Evolutionary conservation across 2,797 vertebrate genomes (phyloP), one percentile per base, ranked within the genome.

Genomic region (Leontopithecus rosalia): DNA sequence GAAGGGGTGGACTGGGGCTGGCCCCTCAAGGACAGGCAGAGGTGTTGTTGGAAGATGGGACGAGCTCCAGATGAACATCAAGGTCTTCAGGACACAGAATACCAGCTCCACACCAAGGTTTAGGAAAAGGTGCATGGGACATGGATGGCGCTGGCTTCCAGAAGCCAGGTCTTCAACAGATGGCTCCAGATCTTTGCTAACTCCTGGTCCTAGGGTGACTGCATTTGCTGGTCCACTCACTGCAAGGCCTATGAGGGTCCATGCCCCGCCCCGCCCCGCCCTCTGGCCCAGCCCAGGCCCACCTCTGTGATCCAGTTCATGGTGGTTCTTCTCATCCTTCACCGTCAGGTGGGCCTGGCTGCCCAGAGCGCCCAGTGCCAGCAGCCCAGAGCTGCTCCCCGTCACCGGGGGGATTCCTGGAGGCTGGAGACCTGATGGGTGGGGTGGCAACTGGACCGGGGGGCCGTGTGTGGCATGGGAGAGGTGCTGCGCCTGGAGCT

Each of bases 401-500:
- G 99, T 99, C 97, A 99, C 99, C 0, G 99, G 98, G 5, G 99
- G 99, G 28, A 99, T 97, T 48, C 99, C 99, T 0, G 99, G 99
- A 0, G 99, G 99, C 98, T 99, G 99, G 67, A 99, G 99, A 88
- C 99, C 99, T 0, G 99, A 99, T 0, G 99, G 99, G 97, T 99
- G 99, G 0, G 99, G 99, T 0, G 99, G 99, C 98, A 99, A 98
- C 98, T 99, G 99, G 48, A 99, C 99, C 0, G 99, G 99, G 76
- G 99, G 99, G 1, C 99, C 99, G 0, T 99, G 99, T n/a, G 99
- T 99, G 0, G 99, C 99, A 24, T 99, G 99, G 52, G 99, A 99
- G 89, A 99, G 99, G 98, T 99, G 99, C 98, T 99, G 99, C 1
- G 99, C 99, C 99, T 99, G 99, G 96, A 99, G 99, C 98, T 99